Conservation (phyloP, 2,113 vertebrate genomes). For the Ranitomeya imitator region DNA sequence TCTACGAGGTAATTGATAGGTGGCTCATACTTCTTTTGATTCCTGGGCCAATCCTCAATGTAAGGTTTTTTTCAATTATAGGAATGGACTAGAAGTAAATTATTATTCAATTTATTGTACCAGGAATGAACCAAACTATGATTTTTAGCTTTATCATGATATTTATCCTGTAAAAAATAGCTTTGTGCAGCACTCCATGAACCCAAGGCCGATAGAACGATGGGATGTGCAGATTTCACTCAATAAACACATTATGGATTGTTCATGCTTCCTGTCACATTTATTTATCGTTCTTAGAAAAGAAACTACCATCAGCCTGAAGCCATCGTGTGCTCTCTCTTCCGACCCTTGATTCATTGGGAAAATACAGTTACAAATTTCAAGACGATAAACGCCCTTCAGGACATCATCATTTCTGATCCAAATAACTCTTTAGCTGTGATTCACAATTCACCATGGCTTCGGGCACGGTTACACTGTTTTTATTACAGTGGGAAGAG, state of each 20-base stretch:
- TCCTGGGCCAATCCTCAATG: neutral
- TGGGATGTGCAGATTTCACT: constrained; percentile 38
- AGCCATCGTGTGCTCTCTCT: constrained; percentile 32
- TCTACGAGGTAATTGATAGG: neutral
- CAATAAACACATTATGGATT: constrained; percentile 57
- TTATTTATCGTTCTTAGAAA: constrained; percentile 56
- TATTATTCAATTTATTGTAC: neutral
- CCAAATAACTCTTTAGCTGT: constrained; percentile 46
- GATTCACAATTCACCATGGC: constrained; percentile 28
- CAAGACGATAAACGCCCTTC: constrained; percentile 40
- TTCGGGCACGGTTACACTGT: neutral
- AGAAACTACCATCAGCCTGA: constrained; percentile 39
- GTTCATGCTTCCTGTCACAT: constrained; percentile 55
- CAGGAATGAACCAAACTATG: neutral
- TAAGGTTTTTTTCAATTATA: neutral
- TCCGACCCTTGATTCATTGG: constrained; percentile 45
- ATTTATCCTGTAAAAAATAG: constrained; percentile 5
- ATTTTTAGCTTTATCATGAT: constrained; percentile 5
- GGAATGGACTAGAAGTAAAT: neutral
- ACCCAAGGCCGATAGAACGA: constrained; percentile 11
- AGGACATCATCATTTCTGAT: constrained; percentile 43
- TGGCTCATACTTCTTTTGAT: neutral
- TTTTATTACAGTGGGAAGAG: constrained; percentile 21
- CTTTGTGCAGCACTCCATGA: constrained; percentile 42
- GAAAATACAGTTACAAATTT: constrained; percentile 51